A percentile compares a stretch with the other conserved stretches of the same genome.
phyloP scores from a whole-genome alignment of 2,113 vertebrate species.

The Alouatta palliata region DNA sequence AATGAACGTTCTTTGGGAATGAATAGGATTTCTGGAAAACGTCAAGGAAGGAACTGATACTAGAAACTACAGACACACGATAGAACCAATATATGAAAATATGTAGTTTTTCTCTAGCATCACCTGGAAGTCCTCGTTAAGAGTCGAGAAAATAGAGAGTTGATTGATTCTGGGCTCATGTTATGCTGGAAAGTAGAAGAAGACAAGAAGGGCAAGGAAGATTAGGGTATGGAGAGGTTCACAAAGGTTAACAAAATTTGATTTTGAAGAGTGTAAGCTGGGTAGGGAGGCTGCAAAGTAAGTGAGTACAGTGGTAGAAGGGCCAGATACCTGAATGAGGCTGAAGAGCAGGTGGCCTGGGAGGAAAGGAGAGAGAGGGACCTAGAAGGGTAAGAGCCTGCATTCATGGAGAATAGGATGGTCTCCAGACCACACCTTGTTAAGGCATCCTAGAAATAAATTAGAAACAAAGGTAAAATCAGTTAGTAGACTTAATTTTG shows the following conservation, averaged over 20 bases:
- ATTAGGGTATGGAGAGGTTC: not conserved
- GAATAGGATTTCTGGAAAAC: not conserved
- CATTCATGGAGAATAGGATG: not conserved
- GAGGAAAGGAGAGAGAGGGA: not conserved
- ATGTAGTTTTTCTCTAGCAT: not conserved
- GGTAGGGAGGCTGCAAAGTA: not conserved
- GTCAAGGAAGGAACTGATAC: not conserved
- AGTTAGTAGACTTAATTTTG: not conserved
- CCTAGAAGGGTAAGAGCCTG: not conserved
- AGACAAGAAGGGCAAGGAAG: not conserved
- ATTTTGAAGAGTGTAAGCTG: not conserved
- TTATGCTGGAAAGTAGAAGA: not conserved
- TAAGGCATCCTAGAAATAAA: not conserved
- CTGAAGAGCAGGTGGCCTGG: not conserved
- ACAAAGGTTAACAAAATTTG: not conserved
- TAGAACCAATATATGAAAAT: not conserved
- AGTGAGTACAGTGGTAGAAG: not conserved
- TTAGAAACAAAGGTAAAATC: not conserved
- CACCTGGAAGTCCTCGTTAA: not conserved
- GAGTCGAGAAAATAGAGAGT: not conserved
- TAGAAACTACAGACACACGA: not conserved
- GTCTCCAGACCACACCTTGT: not conserved
- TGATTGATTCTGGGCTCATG: not conserved
- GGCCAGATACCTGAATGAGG: not conserved
- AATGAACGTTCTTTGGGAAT: not conserved